These are phyloP conservation scores for Sphaerodactylus townsendi DNA, from an alignment of 2,113 vertebrate species.

Conservation along the genomic window DNA sequence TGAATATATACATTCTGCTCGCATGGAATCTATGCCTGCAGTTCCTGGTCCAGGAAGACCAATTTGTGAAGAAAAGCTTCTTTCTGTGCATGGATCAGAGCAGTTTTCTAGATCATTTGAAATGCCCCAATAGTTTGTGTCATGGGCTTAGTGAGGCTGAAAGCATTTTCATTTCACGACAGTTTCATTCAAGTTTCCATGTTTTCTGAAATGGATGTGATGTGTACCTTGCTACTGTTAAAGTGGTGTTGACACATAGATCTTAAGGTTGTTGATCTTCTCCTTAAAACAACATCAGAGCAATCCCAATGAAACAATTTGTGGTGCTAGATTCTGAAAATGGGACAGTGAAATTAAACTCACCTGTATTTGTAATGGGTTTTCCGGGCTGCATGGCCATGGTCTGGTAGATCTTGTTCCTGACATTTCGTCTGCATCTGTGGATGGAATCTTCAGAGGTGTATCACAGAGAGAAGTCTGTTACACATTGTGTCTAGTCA, in stretches of 20 bases:
- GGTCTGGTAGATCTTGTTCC: too few species aligned
- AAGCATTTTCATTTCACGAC: not conserved
- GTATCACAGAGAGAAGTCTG: too few species aligned
- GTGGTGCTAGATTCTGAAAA: not conserved
- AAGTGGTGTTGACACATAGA: not conserved
- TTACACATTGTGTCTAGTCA: too few species aligned
- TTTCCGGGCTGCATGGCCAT: too few species aligned
- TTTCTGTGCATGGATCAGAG: not conserved
- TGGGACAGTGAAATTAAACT: not conserved
- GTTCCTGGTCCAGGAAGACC: not conserved
- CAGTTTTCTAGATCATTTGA: not conserved
- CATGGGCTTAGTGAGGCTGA: not conserved
- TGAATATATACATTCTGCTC: too few species aligned
- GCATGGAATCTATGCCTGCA: not conserved
- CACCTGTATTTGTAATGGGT: too few species aligned
- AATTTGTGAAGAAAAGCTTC: not conserved
- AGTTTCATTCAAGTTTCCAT: not conserved
- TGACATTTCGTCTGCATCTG: too few species aligned
- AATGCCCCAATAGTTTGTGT: not conserved
- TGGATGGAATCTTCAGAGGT: too few species aligned
- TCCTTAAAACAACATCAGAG: not conserved
- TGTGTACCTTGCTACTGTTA: not conserved
- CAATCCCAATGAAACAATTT: not conserved
- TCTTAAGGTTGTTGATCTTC: not conserved
- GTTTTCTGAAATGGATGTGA: not conserved